Conservation (phyloP, 2,888 invertebrate genomes). For the Pollenia amentaria region DNA sequence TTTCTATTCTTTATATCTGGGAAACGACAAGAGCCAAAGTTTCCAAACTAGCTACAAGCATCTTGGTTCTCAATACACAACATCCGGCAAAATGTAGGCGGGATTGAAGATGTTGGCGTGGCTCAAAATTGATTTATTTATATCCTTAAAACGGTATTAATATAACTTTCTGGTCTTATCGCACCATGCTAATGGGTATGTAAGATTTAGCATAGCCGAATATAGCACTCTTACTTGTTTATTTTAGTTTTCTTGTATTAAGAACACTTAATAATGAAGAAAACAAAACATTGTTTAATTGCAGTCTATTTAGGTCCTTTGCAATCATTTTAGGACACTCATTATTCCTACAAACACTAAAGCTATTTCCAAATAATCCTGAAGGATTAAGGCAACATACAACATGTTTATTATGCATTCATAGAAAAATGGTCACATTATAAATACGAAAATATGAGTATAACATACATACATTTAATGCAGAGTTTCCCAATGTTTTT, state of each 20-base stretch:
- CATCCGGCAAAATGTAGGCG: no score
- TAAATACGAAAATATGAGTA: slow-evolving; percentile 18
- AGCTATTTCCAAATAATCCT: slow-evolving; percentile 67
- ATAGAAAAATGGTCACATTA: slow-evolving; percentile 69
- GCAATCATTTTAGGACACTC: slow-evolving; percentile 69
- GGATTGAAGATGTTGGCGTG: no score
- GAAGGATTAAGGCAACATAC: slow-evolving; percentile 57
- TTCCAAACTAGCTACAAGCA: no score
- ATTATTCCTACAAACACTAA: slow-evolving; percentile 56
- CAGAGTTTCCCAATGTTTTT: no score
- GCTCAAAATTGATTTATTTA: no score
- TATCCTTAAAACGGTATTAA: no score
- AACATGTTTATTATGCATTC: slow-evolving; percentile 69
- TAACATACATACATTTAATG: slow-evolving; percentile 15
- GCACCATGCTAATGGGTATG: no score
- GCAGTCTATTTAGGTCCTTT: slow-evolving; percentile 58
- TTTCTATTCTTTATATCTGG: no score
- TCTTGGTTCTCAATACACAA: no score
- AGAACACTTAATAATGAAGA: neutral
- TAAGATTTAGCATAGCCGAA: no score
- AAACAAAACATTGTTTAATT: slow-evolving; percentile 49
- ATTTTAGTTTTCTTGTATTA: slow-evolving; percentile 7
- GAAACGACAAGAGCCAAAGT: no score
- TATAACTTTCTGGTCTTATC: no score
- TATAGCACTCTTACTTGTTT: neutral